Conservation (phyloP, 2,888 invertebrate species). For the Resseliella maxima region DNA sequence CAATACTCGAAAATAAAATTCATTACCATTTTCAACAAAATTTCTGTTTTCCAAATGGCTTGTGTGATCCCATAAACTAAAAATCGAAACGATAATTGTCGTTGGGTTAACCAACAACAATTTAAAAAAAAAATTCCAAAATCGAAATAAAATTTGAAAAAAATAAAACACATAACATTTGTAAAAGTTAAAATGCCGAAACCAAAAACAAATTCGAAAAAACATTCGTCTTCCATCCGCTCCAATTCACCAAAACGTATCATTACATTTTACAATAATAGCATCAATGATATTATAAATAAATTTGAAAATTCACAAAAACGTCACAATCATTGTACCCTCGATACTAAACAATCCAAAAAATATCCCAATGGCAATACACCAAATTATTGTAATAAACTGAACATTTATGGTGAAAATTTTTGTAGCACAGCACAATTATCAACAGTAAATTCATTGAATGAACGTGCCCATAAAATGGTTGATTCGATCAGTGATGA, state of each 20-base stretch:
- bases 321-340: not conserved
- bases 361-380: not conserved
- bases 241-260: not conserved
- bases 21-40: too few species aligned
- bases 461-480: not conserved
- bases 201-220: not conserved
- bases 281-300: conserved; percentile 37
- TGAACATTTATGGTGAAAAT: not conserved
- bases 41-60: too few species aligned
- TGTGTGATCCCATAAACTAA: too few species aligned
- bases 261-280: not conserved
- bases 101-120: too few species aligned
- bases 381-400: not conserved
- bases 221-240: not conserved
- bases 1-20: too few species aligned
- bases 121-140: too few species aligned
- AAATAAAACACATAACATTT: not conserved
- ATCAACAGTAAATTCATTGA: not conserved
- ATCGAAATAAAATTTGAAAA: not conserved
- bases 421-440: not conserved
- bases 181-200: conserved; percentile 12
- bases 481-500: conserved; percentile 39
- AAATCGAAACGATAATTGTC: too few species aligned
- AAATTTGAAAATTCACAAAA: conserved; percentile 52
- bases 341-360: not conserved